Evolutionary conservation across 1,140 invertebrate genomes (phyloP).

Genomic region (Ceratoteleas bidentatus): DNA sequence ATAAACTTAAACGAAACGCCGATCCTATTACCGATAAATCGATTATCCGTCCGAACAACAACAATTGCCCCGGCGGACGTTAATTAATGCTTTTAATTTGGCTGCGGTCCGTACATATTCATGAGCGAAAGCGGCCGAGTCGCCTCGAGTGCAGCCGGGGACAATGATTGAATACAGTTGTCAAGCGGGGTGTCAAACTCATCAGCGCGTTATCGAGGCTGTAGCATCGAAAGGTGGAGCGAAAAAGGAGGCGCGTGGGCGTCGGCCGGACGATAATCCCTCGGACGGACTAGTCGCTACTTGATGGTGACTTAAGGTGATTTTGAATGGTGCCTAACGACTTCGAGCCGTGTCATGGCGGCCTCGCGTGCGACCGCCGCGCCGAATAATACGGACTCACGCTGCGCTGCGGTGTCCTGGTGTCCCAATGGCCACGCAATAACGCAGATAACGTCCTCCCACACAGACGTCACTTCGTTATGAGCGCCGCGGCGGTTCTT

Average conservation of each 20-base stretch:
- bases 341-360: conserved; percentile 77
- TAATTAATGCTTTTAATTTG: too few relatives aligned
- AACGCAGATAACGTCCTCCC: conserved; percentile 78
- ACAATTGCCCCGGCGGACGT: too few relatives aligned
- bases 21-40: too few relatives aligned
- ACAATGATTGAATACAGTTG: conserved; percentile 44
- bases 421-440: conserved; percentile 71
- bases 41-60: too few relatives aligned
- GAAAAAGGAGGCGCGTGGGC: conserved; percentile 40
- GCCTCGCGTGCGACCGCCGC: conserved; percentile 68
- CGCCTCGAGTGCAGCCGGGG: conserved; percentile 2
- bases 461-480: conserved; percentile 75
- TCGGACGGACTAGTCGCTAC: conserved; percentile 75
- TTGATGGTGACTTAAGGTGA: conserved; percentile 79
- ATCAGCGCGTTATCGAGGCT: conserved; percentile 41
- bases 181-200: conserved; percentile 35
- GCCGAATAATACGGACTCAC: conserved; percentile 79
- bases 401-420: conserved; percentile 71
- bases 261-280: conserved; percentile 73
- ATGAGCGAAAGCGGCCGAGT: too few relatives aligned
- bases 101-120: too few relatives aligned
- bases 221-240: conserved; percentile 29
- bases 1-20: too few relatives aligned
- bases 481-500: conserved; percentile 72
- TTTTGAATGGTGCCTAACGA: conserved; percentile 80